Evolutionary conservation across 2,797 vertebrate species (phyloP), one percentile per base, ranked within the genome.

Genomic region (Odontamblyopus lacepedii): DNA sequence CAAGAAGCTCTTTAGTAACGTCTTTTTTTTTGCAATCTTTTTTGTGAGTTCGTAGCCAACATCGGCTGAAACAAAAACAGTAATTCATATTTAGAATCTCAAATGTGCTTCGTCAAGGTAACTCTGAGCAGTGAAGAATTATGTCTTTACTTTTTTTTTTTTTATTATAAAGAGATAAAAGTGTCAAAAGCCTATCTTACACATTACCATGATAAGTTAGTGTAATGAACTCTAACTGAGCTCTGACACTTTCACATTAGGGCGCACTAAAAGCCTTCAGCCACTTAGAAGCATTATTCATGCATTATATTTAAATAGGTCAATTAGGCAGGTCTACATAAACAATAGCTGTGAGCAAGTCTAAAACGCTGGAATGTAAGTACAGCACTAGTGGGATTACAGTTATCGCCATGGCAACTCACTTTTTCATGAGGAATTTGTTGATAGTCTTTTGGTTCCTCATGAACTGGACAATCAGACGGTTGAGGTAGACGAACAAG

Each of bases 341-440:
- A 23, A 44, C 12, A 26, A 63, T 60, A 30, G 27, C 27, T 30
- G 6, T 18, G 57, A 60, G 57, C 26, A 16, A 27, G 13, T 59
- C 57, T 56, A 56, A 18, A 18, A 18, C 51, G 2, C 16, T n/a
- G 18, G 5, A 53, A 53, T 53, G 51, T 53, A 53, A 53, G 51
- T 18, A 53, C 51, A 53, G 51, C 16, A 55, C 16, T 55, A 2
- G n/a, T 6, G 16, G 26, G 26, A 60, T 13, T 29, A 60, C 1
- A 4, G 12, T 8, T n/a, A 15, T 29, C 64, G 9, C 19, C 30
- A 41, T 44, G 38, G 57, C n/a, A 50, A 88, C 97, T 93, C 84
- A 99, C 98, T 99, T 99, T 88, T 96, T 98, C 97, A 99, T 99
- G 79, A 99, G 95, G 91, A 99, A 99, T 86, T 95, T 96, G 91